These are phyloP conservation scores for Takifugu flavidus DNA, from an alignment of 2,113 vertebrate species.

Conservation along the genomic window DNA sequence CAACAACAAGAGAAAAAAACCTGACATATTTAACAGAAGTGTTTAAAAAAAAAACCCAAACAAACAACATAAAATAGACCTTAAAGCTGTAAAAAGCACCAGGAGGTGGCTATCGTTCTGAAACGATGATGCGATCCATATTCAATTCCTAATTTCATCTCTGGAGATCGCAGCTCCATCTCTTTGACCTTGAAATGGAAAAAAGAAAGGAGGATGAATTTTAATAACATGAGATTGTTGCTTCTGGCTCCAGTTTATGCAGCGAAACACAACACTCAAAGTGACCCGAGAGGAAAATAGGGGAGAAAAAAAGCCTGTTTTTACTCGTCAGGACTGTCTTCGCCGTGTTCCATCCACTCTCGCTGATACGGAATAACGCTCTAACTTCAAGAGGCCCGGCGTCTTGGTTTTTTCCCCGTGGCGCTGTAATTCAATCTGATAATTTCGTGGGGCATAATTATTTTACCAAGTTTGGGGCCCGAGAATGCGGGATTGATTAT, in stretches of 20 bases:
- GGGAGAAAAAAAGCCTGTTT: neutral
- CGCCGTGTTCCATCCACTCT: neutral
- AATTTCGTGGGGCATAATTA: slow-evolving; percentile 56
- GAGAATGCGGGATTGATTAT: slow-evolving; percentile 57
- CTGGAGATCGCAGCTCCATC: slow-evolving; percentile 12
- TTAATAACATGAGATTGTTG: slow-evolving; percentile 8
- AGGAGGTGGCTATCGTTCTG: slow-evolving; percentile 2
- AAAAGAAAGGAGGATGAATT: slow-evolving; percentile 10
- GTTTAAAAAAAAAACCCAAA: too few species aligned
- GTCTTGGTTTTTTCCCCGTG: neutral
- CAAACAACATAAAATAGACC: too few species aligned
- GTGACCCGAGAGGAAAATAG: slow-evolving; percentile 11
- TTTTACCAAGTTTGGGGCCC: slow-evolving; percentile 46
- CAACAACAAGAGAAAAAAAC: neutral
- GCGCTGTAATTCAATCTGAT: slow-evolving; percentile 47
- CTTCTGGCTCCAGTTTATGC: neutral
- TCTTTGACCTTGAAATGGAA: slow-evolving; percentile 36
- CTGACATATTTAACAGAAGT: too few species aligned
- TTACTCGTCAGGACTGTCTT: neutral
- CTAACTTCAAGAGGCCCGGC: neutral
- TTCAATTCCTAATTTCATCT: slow-evolving; percentile 19
- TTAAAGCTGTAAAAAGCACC: neutral
- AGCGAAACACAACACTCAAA: neutral
- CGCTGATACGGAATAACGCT: neutral
- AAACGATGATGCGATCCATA: slow-evolving; percentile 7